phyloP scores from a whole-genome alignment of 2,113 vertebrate species.

The Muntiacus muntjak region DNA sequence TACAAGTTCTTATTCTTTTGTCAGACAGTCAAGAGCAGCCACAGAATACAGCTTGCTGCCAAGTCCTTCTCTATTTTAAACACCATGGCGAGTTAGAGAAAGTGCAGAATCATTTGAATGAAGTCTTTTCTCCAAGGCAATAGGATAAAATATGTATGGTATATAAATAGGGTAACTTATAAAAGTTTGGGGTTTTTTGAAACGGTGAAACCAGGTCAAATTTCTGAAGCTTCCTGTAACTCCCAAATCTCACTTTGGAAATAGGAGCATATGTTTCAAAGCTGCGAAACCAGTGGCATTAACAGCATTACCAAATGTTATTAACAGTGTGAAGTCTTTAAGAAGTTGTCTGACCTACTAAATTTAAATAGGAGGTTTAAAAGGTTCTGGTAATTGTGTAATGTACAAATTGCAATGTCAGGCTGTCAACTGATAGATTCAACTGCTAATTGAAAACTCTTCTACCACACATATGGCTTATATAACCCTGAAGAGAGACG shows the following conservation, averaged over 20 bases:
- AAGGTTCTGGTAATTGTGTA: neutral
- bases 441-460: neutral
- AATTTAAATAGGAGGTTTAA: slow-evolving; percentile 26
- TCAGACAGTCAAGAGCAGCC: neutral
- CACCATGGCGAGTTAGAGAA: neutral
- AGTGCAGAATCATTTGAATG: neutral
- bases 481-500: neutral
- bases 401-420: neutral
- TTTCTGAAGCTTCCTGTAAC: slow-evolving; percentile 34
- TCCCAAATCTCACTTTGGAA: slow-evolving; percentile 22
- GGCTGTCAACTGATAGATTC: neutral
- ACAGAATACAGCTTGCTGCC: neutral
- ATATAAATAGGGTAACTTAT: slow-evolving; percentile 24
- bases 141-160: neutral
- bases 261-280: slow-evolving; percentile 26
- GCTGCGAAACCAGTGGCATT: neutral
- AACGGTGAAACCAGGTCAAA: slow-evolving; percentile 59
- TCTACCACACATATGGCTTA: neutral
- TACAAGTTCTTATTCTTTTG: neutral
- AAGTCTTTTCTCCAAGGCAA: neutral
- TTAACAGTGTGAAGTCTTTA: neutral
- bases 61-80: neutral
- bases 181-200: slow-evolving; percentile 27
- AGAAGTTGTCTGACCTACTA: neutral
- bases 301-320: neutral